Evolutionary conservation across 2,113 vertebrate genomes (phyloP), one percentile per base, ranked within the genome.

Genomic region (Cyanistes caeruleus): DNA sequence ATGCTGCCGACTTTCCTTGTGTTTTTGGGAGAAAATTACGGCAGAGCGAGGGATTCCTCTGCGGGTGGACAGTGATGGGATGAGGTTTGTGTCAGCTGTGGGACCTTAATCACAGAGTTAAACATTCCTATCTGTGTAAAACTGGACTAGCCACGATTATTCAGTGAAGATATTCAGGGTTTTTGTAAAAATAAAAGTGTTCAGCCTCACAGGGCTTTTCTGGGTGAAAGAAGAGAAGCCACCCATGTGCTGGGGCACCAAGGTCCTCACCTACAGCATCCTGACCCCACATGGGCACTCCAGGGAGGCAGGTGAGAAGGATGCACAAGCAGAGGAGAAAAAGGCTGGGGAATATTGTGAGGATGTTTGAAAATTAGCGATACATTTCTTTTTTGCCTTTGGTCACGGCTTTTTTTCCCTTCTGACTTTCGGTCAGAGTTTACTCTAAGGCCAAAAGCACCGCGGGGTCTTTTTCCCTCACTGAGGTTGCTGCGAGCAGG

Each of bases 281-380:
- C 41, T 1, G 0, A 20, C 15, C 33, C 16, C 25, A 5, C 4
- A 0, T 1, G 10, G 43, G 24, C 39, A 44, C 30, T 7, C 11
- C 0, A 0, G 28, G 24, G 19, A 69, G 19, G 9, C 0, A 5
- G 14, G 37, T 13, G 24, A 19, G 37, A 53, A 74, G 37, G 39
- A 41, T 9, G 24, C 30, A 24, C 7, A 35, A 24, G 31, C 20
- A 23, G 39, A 62, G n/a, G 17, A 64, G 37, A 84, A 83, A 74
- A 69, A 62, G 18, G 23, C 55, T 35, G 25, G 65, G 20, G 68
- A 92, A 88, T 64, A 64, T 24, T 13, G 3, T 23, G 53, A 95
- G 77, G 80, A 69, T 92, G 63, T 72, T 55, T 74, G 48, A 93
- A 87, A 93, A 94, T n/a, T 18, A 78, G 87, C 79, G 94, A 58